Evolutionary conservation across 2,888 invertebrate species (phyloP), one percentile per base, ranked within the genome.

Genomic region (Campopleginae sp.): DNA sequence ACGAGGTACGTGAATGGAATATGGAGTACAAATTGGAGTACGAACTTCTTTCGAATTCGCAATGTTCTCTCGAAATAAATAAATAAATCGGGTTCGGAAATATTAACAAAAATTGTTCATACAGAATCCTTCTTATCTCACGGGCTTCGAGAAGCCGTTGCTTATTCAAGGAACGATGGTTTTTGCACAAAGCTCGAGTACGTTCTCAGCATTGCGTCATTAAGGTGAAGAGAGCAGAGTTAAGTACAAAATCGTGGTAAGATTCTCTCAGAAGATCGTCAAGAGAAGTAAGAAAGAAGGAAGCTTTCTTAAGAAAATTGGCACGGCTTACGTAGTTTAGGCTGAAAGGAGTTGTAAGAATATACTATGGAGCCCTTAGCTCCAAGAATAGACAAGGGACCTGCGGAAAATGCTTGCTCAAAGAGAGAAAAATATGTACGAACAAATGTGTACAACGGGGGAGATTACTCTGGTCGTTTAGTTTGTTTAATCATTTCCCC

Each of bases 251-350:
- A 0, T 65, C 38, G 65, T 63, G 31, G 51, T 31, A 31, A 51
- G 54, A 19, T 66, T 44, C 80, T 27, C 46, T 63, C 14, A 42
- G 1, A 27, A 51, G 42, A 48, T 71, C 33, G 65, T 38, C 14
- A 58, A 38, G 10, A 38, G 38, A 38, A 31, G 23, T 42, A 33
- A 76, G 54, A 58, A 72, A 44, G 23, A 65, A 42, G 44, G 33
- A 48, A 17, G 51, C 7, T 51, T 31, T 42, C 31, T 44, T 12
- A 19, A 78, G 79, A 75, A 85, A 82, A 85, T 81, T 85, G 75
- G 82, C 75, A 76, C 27, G 76, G 82, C 79, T 82, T 82, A 66
- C 82, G 75, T 79, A 71, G 54, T 27, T 46, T 38, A 51, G 74
- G 65, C 23, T 63, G 23, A 10, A 51, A 27, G 61, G 8, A 42